Percentiles rank a stretch among this genome's conserved stretches.
These are phyloP conservation scores for Naja naja DNA, from an alignment of 2,113 vertebrate genomes.

Conservation along the genomic window DNA sequence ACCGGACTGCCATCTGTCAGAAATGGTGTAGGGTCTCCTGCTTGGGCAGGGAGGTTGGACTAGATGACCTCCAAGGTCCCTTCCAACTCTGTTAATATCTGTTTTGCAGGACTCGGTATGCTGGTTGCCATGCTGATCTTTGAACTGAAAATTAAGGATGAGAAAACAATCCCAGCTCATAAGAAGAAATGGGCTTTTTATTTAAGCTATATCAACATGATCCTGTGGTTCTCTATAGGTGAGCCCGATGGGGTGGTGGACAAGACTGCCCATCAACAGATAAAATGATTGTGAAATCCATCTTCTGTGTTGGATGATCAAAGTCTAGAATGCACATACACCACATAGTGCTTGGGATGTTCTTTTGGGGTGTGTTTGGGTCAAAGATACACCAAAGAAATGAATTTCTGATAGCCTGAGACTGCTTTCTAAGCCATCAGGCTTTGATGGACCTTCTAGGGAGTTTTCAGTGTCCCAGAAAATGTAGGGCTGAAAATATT, in stretches of 20 bases:
- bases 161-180: fast-evolving
- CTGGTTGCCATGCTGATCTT: background rate
- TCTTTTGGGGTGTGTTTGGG: background rate
- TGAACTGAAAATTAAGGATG: background rate
- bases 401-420: no score
- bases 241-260: background rate
- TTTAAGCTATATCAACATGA: background rate
- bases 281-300: background rate
- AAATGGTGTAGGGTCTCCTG: no score
- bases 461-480: background rate
- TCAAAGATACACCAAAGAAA: background rate
- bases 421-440: background rate
- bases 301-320: background rate
- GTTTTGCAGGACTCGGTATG: background rate
- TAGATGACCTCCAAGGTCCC: no score
- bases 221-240: background rate
- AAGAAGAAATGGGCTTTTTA: background rate
- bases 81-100: no score
- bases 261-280: background rate
- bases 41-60: no score
- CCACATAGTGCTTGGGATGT: background rate
- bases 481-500: background rate
- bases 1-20: no score
- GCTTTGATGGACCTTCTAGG: background rate
- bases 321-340: background rate